Evolutionary conservation across 2,797 vertebrate species (phyloP).

Genomic region (Glossophaga mutica): DNA sequence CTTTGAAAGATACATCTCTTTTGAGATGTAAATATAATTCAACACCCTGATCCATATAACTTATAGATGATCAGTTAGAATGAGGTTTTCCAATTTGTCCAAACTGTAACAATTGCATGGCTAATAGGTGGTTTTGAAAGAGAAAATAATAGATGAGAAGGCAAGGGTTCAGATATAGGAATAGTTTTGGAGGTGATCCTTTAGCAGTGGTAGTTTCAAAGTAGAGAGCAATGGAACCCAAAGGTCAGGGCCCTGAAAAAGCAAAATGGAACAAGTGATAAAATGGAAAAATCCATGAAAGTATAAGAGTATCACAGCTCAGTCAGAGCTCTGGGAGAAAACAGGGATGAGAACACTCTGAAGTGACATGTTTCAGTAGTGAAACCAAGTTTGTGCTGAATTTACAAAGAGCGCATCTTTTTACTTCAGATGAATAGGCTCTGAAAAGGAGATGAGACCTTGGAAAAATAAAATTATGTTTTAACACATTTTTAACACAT

Average conservation of each 20-base stretch:
- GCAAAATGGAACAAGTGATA: background rate
- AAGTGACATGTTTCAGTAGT: background rate
- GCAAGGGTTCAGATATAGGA: background rate
- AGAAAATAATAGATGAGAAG: background rate
- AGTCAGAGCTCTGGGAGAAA: background rate
- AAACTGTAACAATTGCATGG: background rate
- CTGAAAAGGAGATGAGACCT: background rate
- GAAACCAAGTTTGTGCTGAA: background rate
- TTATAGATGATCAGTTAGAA: background rate
- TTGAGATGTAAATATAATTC: background rate
- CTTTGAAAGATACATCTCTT: background rate
- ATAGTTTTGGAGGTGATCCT: background rate
- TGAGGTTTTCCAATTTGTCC: background rate
- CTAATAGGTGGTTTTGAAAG: background rate
- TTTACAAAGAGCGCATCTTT: background rate
- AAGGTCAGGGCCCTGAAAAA: background rate
- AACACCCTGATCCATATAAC: background rate
- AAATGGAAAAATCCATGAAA: background rate
- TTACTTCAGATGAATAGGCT: background rate
- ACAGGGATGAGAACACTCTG: background rate
- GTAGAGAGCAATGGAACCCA: background rate
- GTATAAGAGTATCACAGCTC: background rate
- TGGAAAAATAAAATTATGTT: background rate
- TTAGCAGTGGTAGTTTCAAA: background rate
- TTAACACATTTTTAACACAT: background rate